Percentiles rank a stretch among this genome's conserved stretches.
Conservation (phyloP, 2,888 invertebrate genomes). For the Cataglyphis altisquamis region DNA sequence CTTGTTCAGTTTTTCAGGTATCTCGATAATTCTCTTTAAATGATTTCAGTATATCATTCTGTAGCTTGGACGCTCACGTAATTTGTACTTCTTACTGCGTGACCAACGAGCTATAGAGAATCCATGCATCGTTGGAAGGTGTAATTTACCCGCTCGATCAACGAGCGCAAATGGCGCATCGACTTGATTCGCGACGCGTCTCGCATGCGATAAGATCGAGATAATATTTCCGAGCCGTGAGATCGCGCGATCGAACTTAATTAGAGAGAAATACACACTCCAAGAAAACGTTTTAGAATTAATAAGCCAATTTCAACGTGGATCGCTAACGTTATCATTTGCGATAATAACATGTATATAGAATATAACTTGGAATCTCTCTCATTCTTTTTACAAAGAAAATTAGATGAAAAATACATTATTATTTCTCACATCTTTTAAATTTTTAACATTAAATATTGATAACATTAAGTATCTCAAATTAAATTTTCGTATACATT, state of each 20-base stretch:
- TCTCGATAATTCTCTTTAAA: slow-evolving; percentile 4
- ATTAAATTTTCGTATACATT: not conserved
- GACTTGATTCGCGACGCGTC: slow-evolving; percentile 24
- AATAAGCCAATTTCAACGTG: slow-evolving; percentile 23
- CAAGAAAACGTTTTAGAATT: slow-evolving; percentile 18
- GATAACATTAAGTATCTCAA: not conserved
- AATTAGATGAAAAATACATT: not conserved
- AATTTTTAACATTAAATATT: not conserved
- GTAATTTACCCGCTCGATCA: slow-evolving; percentile 46
- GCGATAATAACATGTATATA: not conserved
- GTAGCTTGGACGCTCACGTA: slow-evolving; percentile 4
- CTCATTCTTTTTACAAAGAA: not conserved
- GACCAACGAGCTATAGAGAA: slow-evolving; percentile 25
- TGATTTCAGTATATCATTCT: slow-evolving; percentile 13
- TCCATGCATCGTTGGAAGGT: slow-evolving; percentile 19
- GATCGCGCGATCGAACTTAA: slow-evolving; percentile 31
- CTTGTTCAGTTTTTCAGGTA: not conserved
- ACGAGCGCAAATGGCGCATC: slow-evolving; percentile 5
- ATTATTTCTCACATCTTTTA: not conserved
- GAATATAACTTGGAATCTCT: too few species aligned
- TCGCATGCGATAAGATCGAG: slow-evolving; percentile 37
- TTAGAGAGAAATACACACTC: slow-evolving; percentile 24
- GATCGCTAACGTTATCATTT: slow-evolving; percentile 20
- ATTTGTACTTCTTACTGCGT: slow-evolving; percentile 37
- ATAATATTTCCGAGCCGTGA: slow-evolving; percentile 25